Percentiles rank a stretch among this genome's conserved stretches.
Conservation (phyloP, 2,113 vertebrate species). For the Chascanopsetta lugubris region DNA sequence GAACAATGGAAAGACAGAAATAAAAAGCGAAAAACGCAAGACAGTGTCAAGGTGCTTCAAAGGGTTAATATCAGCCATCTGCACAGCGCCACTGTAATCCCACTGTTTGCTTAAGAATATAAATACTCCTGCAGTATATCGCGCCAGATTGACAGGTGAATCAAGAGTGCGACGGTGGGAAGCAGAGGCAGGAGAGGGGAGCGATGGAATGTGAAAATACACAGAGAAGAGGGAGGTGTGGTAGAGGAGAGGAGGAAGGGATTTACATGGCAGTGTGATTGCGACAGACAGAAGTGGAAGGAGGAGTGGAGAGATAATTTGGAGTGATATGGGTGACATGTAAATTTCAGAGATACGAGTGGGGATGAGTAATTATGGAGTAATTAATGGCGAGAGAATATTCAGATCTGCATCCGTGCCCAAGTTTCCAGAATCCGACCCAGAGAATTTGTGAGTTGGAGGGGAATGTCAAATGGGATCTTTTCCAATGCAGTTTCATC, state of each 20-base stretch:
- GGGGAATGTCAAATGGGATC: too few species aligned
- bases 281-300: constrained; percentile 7
- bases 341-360: constrained; percentile 30
- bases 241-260: too few species aligned
- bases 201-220: constrained; percentile 46
- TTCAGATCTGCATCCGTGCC: neutral
- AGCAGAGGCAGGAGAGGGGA: constrained; percentile 18
- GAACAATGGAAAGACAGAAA: too few species aligned
- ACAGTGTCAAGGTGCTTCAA: too few species aligned
- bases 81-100: constrained; percentile 24
- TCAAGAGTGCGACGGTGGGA: constrained; percentile 27
- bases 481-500: too few species aligned
- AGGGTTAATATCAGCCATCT: constrained; percentile 11
- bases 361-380: constrained; percentile 28
- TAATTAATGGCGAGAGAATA: neutral
- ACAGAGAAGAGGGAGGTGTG: constrained; percentile 5
- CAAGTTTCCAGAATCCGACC: neutral
- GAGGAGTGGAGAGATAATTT: neutral
- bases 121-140: constrained; percentile 41
- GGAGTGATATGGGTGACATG: constrained; percentile 9
- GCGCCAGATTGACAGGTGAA: neutral
- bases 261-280: neutral
- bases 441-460: too few species aligned
- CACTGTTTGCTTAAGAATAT: constrained; percentile 17
- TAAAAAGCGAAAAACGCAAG: too few species aligned